These are phyloP conservation scores for Spongia lamella DNA, from an alignment of 37 sponge, comb jelly and placozoan genomes.

Conservation along the genomic window DNA sequence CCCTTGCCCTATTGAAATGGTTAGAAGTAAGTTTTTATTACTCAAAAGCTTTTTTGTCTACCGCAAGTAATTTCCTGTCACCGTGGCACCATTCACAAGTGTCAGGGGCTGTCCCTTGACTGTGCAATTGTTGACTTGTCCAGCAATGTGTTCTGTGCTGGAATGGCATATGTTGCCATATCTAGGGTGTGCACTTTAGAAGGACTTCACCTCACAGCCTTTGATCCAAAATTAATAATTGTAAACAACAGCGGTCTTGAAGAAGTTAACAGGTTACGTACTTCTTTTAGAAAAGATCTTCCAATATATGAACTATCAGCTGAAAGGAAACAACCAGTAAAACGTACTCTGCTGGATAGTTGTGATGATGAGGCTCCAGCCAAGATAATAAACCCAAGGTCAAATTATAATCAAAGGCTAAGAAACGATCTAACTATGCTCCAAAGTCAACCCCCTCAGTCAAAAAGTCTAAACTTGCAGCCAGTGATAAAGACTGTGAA, in stretches of 20 bases:
- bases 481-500: too few species aligned
- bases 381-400: too few species aligned
- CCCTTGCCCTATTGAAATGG: conserved; percentile 27
- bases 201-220: conserved; percentile 13
- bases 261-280: too few species aligned
- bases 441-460: too few species aligned
- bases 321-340: too few species aligned
- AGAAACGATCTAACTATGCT: too few species aligned
- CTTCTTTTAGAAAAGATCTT: too few species aligned
- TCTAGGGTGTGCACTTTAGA: conserved; percentile 23
- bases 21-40: conserved; percentile 8
- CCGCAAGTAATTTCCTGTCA: conserved; percentile 36
- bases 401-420: too few species aligned
- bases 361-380: too few species aligned
- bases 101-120: conserved; percentile 45
- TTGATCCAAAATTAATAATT: background rate
- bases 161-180: conserved; percentile 51
- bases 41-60: background rate
- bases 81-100: conserved; percentile 50
- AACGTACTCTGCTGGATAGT: too few species aligned
- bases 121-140: conserved; percentile 39
- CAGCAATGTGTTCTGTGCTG: conserved; percentile 4
- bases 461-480: too few species aligned
- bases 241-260: too few species aligned
- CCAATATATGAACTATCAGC: background rate